phyloP scores from a whole-genome alignment of 2,113 vertebrate species.

The Microtus ochrogaster region DNA sequence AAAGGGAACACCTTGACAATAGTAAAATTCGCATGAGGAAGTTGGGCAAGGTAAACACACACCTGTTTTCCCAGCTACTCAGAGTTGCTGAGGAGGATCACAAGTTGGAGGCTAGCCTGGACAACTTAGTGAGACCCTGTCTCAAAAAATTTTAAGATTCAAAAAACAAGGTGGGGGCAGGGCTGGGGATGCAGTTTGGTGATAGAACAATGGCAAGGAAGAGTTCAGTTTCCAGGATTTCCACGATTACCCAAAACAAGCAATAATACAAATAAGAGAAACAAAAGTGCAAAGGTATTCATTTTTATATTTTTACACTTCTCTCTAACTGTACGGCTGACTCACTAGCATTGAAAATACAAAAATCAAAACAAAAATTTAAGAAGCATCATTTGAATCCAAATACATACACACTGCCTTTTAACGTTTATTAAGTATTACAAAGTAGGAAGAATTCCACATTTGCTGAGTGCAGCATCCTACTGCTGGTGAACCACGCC shows the following conservation, averaged over 20 bases:
- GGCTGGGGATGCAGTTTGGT: neutral
- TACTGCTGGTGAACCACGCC: neutral
- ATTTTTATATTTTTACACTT: neutral
- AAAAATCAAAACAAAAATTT: neutral
- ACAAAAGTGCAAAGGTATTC: neutral
- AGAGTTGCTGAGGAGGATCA: neutral
- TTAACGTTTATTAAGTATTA: constrained; percentile 14
- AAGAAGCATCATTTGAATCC: constrained; percentile 14
- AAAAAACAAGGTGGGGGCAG: neutral
- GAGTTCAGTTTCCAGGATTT: neutral
- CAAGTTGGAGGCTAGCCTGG: neutral
- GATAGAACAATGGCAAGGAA: neutral
- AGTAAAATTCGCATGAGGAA: neutral
- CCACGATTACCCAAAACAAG: neutral
- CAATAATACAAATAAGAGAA: neutral
- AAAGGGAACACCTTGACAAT: neutral
- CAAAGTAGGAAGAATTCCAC: constrained; percentile 16
- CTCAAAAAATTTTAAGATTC: neutral
- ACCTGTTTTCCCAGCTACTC: neutral
- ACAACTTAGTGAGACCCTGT: neutral
- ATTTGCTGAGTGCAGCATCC: neutral
- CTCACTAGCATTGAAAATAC: neutral
- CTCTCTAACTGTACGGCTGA: constrained; percentile 19
- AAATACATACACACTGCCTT: neutral
- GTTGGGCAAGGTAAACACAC: neutral